Percentiles rank a stretch among this genome's conserved stretches.
These are phyloP conservation scores for Diorhabda carinulata DNA, from an alignment of 1,140 invertebrate species.

Conservation along the genomic window DNA sequence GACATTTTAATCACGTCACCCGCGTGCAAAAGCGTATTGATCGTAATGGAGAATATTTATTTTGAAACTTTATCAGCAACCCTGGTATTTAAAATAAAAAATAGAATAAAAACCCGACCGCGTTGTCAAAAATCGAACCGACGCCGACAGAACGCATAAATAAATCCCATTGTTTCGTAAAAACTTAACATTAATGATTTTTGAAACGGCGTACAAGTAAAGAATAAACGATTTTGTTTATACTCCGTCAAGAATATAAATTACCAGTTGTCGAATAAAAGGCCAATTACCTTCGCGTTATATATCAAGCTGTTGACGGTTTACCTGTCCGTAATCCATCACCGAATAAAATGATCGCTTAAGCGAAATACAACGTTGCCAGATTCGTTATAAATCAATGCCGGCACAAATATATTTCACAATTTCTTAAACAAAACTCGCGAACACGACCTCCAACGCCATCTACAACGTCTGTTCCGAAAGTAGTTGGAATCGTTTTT, in stretches of 20 bases:
- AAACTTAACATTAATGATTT: constrained; percentile 17
- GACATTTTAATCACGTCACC: no score
- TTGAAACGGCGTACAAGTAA: constrained; percentile 12
- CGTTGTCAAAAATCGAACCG: background rate
- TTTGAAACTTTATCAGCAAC: no score
- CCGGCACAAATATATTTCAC: no score
- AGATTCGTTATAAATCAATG: background rate
- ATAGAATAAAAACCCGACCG: background rate
- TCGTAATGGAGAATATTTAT: no score
- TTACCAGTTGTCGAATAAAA: constrained; percentile 17
- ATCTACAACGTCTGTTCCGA: no score
- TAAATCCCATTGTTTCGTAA: constrained; percentile 15
- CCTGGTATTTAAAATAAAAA: no score
- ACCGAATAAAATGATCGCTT: constrained; percentile 10
- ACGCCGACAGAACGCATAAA: background rate
- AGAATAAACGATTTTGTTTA: constrained; percentile 13
- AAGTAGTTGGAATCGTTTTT: no score
- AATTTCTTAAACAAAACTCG: no score
- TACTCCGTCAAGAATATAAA: constrained; percentile 12
- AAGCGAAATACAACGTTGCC: background rate
- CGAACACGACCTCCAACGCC: no score
- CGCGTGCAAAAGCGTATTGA: no score
- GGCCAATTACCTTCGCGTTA: constrained; percentile 18
- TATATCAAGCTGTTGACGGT: constrained; percentile 17
- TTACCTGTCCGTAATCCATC: constrained; percentile 14